Base-by-base conservation (phyloP, 2,113 vertebrate species). In the Gnathonemus longibarbis region DNA sequence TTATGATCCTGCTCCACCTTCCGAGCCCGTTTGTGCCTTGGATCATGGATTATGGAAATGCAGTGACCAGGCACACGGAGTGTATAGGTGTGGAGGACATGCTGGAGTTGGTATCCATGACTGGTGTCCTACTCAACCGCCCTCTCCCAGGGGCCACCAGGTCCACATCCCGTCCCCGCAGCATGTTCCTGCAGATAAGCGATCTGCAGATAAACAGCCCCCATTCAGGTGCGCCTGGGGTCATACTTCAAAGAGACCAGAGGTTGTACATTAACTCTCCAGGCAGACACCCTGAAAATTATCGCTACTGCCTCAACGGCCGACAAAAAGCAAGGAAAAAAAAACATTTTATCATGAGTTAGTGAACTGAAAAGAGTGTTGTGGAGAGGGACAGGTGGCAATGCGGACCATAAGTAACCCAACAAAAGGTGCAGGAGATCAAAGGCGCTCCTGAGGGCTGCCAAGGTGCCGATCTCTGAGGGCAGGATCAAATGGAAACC, bases 211-310 rank as follows among this genome's bases (percentile, higher is more conserved):
- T 62, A n/a, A 24, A n/a, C 42, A 31, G 66, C 24, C 24, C 31
- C 84, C 87, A 42, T 89, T 88, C 91, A 88, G 88, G 90, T 91
- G 84, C 83, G 74, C 66, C 42, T 6, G 17, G 53, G 48, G 45
- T n/a, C 39, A 27, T 46, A 24, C 56, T 84, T 90, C 84, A 89
- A 56, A 89, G 85, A 84, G 90, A 89, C 88, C 50, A 84, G 88
- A 89, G 89, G 92, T 93, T 92, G 90, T 50, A 84, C 88, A 91
- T 91, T 91, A 90, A 92, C 90, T 92, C 91, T 90, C 83, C 90
- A 42, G 62, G n/a, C 62, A 53, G 90, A 46, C 19, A 31, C 21
- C 24, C 49, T 83, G 91, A 91, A 92, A 89, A 87, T 92, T 86
- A 91, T 84, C 87, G 27, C 88, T 52, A 45, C 58, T 15, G n/a